Percentiles rank a stretch among this genome's conserved stretches.
phyloP scores from a whole-genome alignment of 1,140 invertebrate genomes.

The Protaetia brevitarsis region DNA sequence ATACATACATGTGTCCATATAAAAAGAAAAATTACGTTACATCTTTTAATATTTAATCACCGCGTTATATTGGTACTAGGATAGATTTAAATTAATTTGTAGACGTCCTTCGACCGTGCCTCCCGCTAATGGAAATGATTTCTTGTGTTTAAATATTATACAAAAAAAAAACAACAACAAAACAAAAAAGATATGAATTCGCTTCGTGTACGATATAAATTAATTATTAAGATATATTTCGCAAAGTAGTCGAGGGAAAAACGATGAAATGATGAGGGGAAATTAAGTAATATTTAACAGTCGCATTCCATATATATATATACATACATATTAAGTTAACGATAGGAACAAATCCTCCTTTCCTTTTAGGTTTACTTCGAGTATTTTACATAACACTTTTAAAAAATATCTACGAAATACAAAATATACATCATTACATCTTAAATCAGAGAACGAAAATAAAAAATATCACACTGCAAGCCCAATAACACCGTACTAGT shows the following conservation, averaged over 20 bases:
- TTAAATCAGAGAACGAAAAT: neutral
- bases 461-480: constrained; percentile 11
- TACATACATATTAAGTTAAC: neutral
- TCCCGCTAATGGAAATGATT: no score
- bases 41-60: no score
- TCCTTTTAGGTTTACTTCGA: neutral
- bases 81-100: no score
- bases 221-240: neutral
- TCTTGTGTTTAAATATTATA: no score
- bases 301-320: neutral
- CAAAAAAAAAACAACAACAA: no score
- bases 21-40: no score
- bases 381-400: neutral
- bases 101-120: no score
- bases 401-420: neutral
- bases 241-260: neutral
- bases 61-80: no score
- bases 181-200: neutral
- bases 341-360: neutral
- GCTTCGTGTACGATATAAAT: neutral
- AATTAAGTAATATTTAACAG: neutral
- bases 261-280: neutral
- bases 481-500: constrained; percentile 5
- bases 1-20: constrained; percentile 7
- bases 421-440: no score